Base-by-base conservation (phyloP, 2,888 invertebrate species). In the Buathra laborator region DNA sequence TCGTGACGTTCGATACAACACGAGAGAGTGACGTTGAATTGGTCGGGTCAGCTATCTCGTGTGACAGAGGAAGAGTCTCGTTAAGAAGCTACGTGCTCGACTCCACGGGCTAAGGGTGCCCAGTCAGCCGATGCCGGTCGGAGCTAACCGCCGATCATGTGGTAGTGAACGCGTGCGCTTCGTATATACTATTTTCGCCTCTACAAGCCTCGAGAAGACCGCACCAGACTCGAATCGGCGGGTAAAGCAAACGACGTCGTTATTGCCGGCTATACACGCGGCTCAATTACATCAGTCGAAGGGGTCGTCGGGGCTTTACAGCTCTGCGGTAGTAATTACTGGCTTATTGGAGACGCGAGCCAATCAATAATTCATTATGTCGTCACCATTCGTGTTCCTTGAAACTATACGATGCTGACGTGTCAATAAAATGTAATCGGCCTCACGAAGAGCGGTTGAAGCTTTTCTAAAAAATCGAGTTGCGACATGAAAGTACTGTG, bases 31-130 rank as follows among this genome's bases (percentile, higher is more conserved):
- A 84, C 62, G 81, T 68, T 84, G 81, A 84, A 84, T 84, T 84
- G 84, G 70, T 37, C 68, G 70, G 67, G 70, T 74, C 74, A 78
- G 78, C 85, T 81, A 76, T 81, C 84, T 87, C 87, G 86, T 88
- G 87, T 86, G 88, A 86, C 88, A 88, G 89, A 89, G 89, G 90
- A 90, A 91, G 89, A 90, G 87, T 79, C 89, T 91, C 88, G 89
- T 91, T 91, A 90, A 77, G 85, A 88, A 85, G 88, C 88, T 90
- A 91, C 86, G 88, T 88, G 86, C 88, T 88, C 85, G 87, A 74
- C 77, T 83, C 37, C 64, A 46, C 79, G 78, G 64, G 9, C 66
- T 78, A 79, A 84, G 81, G 81, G 83, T 78, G 24, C 64, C 44
- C 59, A 48, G 81, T 67, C 71, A 74, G 72, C 43, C 79, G 70